These are phyloP conservation scores for Patella ulyssiponensis DNA, from an alignment of 2,888 invertebrate genomes.

Conservation along the genomic window DNA sequence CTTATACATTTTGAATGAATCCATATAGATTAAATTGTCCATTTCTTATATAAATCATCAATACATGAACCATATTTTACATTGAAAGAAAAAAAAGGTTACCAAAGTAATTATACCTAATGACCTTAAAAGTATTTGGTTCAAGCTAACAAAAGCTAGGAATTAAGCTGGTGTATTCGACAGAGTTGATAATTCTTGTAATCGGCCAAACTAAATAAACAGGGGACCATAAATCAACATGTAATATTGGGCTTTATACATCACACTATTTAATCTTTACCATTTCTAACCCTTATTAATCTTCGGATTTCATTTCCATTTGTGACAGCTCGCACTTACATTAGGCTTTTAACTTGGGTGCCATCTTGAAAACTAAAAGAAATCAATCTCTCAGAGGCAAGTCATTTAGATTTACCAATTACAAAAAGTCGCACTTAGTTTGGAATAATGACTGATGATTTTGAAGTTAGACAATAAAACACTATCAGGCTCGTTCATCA, in stretches of 20 bases:
- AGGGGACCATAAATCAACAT: constrained; percentile 2
- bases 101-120: no score
- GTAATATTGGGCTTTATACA: constrained; percentile 4
- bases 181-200: no score
- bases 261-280: constrained; percentile 12
- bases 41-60: no score
- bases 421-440: not conserved
- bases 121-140: no score
- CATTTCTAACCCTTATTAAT: constrained; percentile 10
- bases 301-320: constrained; percentile 4
- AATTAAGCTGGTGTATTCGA: no score
- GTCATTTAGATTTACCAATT: constrained; percentile 10
- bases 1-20: no score
- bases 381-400: constrained; percentile 8
- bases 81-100: no score
- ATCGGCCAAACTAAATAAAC: no score
- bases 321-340: constrained; percentile 6
- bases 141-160: no score
- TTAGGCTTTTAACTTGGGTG: constrained; percentile 5
- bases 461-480: constrained; percentile 6
- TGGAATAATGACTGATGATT: constrained; percentile 4
- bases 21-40: no score
- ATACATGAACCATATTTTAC: no score
- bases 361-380: constrained; percentile 4
- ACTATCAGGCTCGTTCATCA: not conserved